Base-by-base conservation (phyloP, 2,113 vertebrate species). In the Podarcis muralis region DNA sequence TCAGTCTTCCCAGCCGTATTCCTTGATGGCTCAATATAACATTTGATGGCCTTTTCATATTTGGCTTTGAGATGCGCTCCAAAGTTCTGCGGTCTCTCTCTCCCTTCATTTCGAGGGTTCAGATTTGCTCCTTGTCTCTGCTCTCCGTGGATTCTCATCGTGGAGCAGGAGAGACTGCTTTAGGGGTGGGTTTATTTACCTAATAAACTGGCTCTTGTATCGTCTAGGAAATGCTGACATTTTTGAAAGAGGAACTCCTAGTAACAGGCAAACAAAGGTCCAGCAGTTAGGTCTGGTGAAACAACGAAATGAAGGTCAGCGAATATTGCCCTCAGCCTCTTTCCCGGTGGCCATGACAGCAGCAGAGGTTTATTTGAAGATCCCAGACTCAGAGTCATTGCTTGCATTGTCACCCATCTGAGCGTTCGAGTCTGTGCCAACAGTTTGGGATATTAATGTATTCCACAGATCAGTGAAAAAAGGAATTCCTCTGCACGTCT, bases 321-420 rank as follows among this genome's bases (percentile, higher is more conserved):
- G 98, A 98, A 98, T 98, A 98, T 98, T 97, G 97, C 97, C 97
- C 98, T 98, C 98, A 97, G 98, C 98, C 98, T 97, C 97, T 98
- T 97, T 98, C 98, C 98, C 94, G 97, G 98, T 99, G 98, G 97
- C 98, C 98, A 98, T 98, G 99, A 98, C 98, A 98, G 98, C 98
- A 92, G 97, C 97, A 96, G 95, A 95, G 96, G 97, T 99, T 99
- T 99, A 97, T 99, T 99, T 99, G 98, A 98, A 97, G 99, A 99
- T 99, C 99, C 99, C 98, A 99, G 98, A 98, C 98, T 98, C 88
- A 43, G 97, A 98, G 97, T 98, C 98, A 98, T 97, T 97, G 96
- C 96, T 93, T 30, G 95, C 97, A 98, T 99, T 99, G 98, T 99
- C 98, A 90, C 94, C 96, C 87, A 93, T 96, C 93, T 62, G 95